Base-by-base conservation (phyloP, 2,797 vertebrate species). In the Bucorvus abyssinicus region DNA sequence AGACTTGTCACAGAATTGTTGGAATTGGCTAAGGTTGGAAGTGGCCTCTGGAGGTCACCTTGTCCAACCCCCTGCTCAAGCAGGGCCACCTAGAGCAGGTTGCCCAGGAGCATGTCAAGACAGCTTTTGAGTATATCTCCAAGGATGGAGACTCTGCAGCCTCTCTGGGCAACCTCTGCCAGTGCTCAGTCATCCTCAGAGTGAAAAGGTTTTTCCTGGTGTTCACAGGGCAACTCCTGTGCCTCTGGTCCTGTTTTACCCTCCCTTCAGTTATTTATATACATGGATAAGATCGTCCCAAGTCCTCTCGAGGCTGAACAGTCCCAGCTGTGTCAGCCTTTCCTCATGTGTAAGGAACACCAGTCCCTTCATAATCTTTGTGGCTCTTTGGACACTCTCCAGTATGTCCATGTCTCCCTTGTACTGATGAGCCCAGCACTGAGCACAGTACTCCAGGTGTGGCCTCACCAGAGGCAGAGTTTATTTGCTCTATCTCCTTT, bases 101-200 rank as follows among this genome's bases (percentile, higher is more conserved):
- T 84, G 44, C 21, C 14, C 15, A 49, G 79, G 30, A n/a, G 1
- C 0, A 0, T 14, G 24, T 52, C 30, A 19, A 49, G 22, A 30
- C 5, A 8, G 30, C 57, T 78, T 63, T 84, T 70, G 8, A 67
- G 1, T 59, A 1, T 59, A 29, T 67, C 40, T 76, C 40, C 40
- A 34, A 4, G 20, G 17, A 36, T 60, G 36, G 77, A 84, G 49
- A 42, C 32, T 87, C 32, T 2, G 1, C 24, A 76, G 1, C 34
- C 11, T 80, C 29, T 80, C 32, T 60, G 49, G 24, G n/a, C 29
- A 34, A 6, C 14, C 50, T 42, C 29, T 90, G 47, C 56, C 57
- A 19, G 22, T 12, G 27, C 44, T 80, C 18, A 2, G 38, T 69
- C 34, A 80, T 38, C 11, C 14, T 73, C 22, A 30, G 8, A 5